These are phyloP conservation scores for Drosophila pseudoobscura DNA, from an alignment of 1,140 invertebrate genomes.

Conservation along the genomic window DNA sequence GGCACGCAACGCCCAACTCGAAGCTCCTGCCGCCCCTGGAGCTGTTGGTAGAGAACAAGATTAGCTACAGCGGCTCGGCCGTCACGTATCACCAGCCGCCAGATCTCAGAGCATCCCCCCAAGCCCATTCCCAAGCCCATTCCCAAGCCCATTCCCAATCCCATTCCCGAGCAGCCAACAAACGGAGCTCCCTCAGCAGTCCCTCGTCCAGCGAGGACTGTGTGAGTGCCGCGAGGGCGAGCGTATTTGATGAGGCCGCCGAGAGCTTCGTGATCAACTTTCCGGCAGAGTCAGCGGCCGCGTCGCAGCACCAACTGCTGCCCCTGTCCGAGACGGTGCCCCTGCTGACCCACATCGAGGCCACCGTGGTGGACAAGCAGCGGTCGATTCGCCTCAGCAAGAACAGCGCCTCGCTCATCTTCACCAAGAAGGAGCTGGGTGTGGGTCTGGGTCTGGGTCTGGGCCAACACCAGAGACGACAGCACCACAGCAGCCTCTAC, in stretches of 20 bases:
- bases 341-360: constrained; percentile 75
- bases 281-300: constrained; percentile 67
- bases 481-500: constrained; percentile 66
- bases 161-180: constrained; percentile 23
- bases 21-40: constrained; percentile 65
- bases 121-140: not conserved
- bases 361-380: constrained; percentile 72
- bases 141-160: constrained; percentile 6
- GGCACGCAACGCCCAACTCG: constrained; percentile 42
- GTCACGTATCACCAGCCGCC: constrained; percentile 44
- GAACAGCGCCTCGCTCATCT: constrained; percentile 80
- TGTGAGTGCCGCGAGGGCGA: constrained; percentile 41
- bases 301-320: constrained; percentile 38
- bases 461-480: constrained; percentile 33
- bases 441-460: constrained; percentile 33
- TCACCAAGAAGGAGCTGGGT: constrained; percentile 72
- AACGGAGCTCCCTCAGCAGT: constrained; percentile 44
- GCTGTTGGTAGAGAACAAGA: constrained; percentile 71
- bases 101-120: constrained; percentile 9
- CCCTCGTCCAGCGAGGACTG: constrained; percentile 65
- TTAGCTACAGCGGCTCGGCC: constrained; percentile 69
- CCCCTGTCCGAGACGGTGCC: constrained; percentile 80
- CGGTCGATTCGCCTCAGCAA: constrained; percentile 74
- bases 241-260: constrained; percentile 76
- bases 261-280: constrained; percentile 80